Conservation (phyloP, 2,113 vertebrate genomes). For the Lophura nycthemera region DNA sequence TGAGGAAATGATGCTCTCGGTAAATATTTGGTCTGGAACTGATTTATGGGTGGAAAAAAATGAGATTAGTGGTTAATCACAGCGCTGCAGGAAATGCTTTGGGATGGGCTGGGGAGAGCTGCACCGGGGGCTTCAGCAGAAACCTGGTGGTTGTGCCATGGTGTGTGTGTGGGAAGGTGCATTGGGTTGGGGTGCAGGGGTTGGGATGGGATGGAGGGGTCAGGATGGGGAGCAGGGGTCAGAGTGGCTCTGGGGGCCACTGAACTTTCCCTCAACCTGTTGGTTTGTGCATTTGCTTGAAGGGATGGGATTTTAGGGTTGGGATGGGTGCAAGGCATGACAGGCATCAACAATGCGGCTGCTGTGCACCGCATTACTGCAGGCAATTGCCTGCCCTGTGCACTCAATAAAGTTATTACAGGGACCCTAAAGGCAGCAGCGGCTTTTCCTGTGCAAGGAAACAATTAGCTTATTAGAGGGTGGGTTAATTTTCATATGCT, state of each 20-base stretch:
- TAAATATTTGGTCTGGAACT: constrained; percentile 84
- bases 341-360: rapidly evolving
- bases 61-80: constrained; percentile 76
- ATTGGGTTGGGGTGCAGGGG: neutral
- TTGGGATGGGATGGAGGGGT: neutral
- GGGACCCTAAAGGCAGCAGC: neutral
- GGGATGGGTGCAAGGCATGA: neutral
- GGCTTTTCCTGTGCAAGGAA: constrained; percentile 54
- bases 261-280: neutral
- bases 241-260: neutral
- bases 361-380: rapidly evolving
- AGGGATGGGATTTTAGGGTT: neutral
- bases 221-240: neutral
- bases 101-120: neutral
- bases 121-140: rapidly evolving
- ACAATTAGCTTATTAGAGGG: constrained; percentile 22
- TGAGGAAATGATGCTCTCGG: constrained; percentile 79
- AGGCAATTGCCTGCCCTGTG: rapidly evolving
- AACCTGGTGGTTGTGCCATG: rapidly evolving
- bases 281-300: neutral
- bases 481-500: neutral
- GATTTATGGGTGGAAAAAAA: constrained; percentile 82
- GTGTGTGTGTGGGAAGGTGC: neutral
- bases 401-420: neutral
- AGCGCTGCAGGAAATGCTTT: constrained; percentile 48